Percentiles rank a stretch among this genome's conserved stretches.
These are phyloP conservation scores for Cataglyphis rosenhaueri DNA, from an alignment of 2,888 invertebrate genomes.

Conservation along the genomic window DNA sequence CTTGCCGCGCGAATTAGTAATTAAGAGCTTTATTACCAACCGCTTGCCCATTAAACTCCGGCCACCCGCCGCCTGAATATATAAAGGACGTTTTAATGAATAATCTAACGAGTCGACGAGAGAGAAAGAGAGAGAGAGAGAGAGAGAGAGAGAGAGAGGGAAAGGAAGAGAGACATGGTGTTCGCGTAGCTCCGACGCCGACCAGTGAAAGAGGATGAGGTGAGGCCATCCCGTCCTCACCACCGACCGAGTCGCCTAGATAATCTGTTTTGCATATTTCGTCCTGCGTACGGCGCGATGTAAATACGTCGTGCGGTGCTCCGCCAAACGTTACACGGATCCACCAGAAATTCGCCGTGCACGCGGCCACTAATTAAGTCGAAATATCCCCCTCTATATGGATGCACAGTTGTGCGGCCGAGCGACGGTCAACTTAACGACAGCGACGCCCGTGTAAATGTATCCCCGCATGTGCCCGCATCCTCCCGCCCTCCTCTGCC, in stretches of 20 bases:
- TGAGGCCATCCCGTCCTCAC: conserved; percentile 62
- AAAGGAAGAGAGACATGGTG: background rate
- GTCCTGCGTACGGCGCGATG: conserved; percentile 73
- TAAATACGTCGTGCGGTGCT: conserved; percentile 75
- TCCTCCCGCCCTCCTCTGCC: background rate
- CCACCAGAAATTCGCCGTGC: conserved; percentile 65
- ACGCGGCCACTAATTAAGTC: conserved; percentile 73
- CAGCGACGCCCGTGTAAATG: conserved; percentile 53
- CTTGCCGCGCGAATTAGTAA: conserved; percentile 66
- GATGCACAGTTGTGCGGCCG: conserved; percentile 62
- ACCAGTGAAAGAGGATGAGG: background rate
- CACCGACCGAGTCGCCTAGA: conserved; percentile 75
- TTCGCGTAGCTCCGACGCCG: conserved; percentile 6
- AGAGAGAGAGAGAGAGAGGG: background rate
- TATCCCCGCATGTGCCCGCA: conserved; percentile 5
- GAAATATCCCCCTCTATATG: conserved; percentile 72
- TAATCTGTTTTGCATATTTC: conserved; percentile 83
- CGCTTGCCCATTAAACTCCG: conserved; percentile 74
- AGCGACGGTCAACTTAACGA: conserved; percentile 68
- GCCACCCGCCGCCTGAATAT: conserved; percentile 69
- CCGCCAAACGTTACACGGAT: conserved; percentile 73
- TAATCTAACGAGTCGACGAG: conserved; percentile 72
- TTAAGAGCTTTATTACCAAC: conserved; percentile 71
- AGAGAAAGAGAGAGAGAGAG: too few relatives aligned
- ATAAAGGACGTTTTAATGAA: conserved; percentile 76